phyloP scores from a whole-genome alignment of 64 coral and sea anemone genomes.

The Cladopsammia gracilis region DNA sequence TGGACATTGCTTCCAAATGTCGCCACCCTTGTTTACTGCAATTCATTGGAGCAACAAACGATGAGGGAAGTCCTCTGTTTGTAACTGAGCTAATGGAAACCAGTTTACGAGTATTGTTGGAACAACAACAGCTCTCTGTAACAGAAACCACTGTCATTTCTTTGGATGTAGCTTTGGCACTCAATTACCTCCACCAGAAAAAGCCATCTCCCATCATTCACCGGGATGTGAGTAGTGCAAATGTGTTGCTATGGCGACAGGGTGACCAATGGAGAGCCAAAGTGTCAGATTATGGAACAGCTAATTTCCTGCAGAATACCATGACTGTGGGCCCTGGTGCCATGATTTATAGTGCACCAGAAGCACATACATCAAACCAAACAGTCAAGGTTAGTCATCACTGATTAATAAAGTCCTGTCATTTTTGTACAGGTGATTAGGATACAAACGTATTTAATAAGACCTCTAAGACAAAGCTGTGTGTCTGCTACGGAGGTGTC shows the following conservation, averaged over 20 bases:
- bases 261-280: conserved; percentile 22
- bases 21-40: conserved; percentile 72
- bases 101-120: conserved; percentile 15
- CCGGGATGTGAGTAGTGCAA: conserved; percentile 50
- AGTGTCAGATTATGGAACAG: conserved; percentile 59
- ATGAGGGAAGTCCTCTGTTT: conserved; percentile 9
- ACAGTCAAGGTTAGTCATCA: conserved; percentile 2
- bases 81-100: conserved; percentile 38
- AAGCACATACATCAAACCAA: not conserved
- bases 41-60: conserved; percentile 39
- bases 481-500: no score
- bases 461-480: no score
- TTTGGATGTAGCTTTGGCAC: conserved; percentile 33
- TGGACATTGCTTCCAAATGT: conserved; percentile 56
- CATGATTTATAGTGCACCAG: conserved; percentile 18
- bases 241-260: conserved; percentile 43
- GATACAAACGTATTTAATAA: no score
- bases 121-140: not conserved
- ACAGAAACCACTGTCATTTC: not conserved
- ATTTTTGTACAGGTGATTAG: no score
- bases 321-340: conserved; percentile 7
- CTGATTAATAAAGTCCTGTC: no score
- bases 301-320: not conserved
- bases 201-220: conserved; percentile 35
- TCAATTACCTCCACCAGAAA: conserved; percentile 40